Percentiles rank a stretch among this genome's conserved stretches.
phyloP scores from a whole-genome alignment of 2,888 invertebrate species.

The Isoperla grammatica region DNA sequence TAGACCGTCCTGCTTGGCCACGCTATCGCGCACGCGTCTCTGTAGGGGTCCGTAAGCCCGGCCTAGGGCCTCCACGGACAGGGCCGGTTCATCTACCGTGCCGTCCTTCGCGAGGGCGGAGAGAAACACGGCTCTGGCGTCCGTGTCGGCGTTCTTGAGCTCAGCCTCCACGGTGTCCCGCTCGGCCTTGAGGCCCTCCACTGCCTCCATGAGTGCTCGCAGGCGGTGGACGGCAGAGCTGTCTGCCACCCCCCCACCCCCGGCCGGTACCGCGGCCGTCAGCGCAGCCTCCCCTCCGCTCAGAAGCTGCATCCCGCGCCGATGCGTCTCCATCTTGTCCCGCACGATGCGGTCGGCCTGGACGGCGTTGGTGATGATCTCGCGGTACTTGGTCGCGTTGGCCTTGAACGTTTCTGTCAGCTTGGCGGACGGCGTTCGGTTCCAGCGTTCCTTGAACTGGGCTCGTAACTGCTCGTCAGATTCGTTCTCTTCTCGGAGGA shows the following conservation, averaged over 20 bases:
- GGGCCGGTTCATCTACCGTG: slow-evolving; percentile 67
- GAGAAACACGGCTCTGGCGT: slow-evolving; percentile 72
- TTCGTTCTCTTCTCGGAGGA: slow-evolving; percentile 86
- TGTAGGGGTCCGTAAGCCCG: slow-evolving; percentile 70
- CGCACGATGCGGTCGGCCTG: slow-evolving; percentile 68
- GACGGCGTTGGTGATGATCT: slow-evolving; percentile 87
- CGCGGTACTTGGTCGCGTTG: slow-evolving; percentile 88
- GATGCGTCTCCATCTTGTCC: slow-evolving; percentile 76
- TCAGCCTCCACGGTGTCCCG: slow-evolving; percentile 85
- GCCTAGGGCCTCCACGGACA: slow-evolving; percentile 67
- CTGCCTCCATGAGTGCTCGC: slow-evolving; percentile 72
- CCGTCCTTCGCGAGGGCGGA: slow-evolving; percentile 69
- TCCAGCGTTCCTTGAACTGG: slow-evolving; percentile 93
- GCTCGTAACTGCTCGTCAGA: slow-evolving; percentile 80
- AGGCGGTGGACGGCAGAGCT: slow-evolving; percentile 61
- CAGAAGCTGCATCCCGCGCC: slow-evolving; percentile 72
- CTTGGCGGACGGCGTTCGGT: slow-evolving; percentile 77
- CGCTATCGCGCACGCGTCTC: slow-evolving; percentile 69
- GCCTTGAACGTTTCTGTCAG: slow-evolving; percentile 84
- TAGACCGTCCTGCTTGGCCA: slow-evolving; percentile 63
- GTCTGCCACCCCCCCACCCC: slow-evolving; percentile 48
- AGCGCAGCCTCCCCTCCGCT: slow-evolving; percentile 51
- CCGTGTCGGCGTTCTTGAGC: slow-evolving; percentile 69
- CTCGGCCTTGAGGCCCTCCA: slow-evolving; percentile 81
- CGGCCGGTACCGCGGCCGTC: slow-evolving; percentile 47